Conservation (phyloP, 2,113 vertebrate genomes). For the Corynorhinus townsendii region DNA sequence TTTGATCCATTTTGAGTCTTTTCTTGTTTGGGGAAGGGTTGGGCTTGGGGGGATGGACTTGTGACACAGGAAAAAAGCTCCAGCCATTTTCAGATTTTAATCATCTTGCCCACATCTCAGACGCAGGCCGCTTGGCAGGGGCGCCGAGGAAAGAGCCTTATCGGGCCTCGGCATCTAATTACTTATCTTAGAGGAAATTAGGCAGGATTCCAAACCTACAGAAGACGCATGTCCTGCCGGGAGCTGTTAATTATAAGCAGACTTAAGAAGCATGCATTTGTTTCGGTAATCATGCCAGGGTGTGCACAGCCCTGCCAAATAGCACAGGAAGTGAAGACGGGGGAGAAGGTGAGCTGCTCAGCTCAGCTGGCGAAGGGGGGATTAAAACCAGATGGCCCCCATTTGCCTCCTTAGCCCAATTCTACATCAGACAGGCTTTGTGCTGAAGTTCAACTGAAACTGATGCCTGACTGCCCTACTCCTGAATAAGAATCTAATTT, state of each 20-base stretch:
- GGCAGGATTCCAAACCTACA: slow-evolving; percentile 60
- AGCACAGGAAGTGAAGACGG: background rate
- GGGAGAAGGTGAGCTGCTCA: slow-evolving; percentile 23
- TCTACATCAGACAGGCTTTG: slow-evolving; percentile 44
- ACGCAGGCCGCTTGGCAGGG: slow-evolving; percentile 33
- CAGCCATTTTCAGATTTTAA: slow-evolving; percentile 52
- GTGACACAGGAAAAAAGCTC: slow-evolving; percentile 26
- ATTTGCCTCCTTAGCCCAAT: slow-evolving; percentile 41
- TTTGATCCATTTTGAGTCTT: background rate
- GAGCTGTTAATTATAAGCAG: slow-evolving; percentile 67
- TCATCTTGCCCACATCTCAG: slow-evolving; percentile 46
- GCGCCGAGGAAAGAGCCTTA: slow-evolving; percentile 42
- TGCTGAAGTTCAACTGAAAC: slow-evolving; percentile 57
- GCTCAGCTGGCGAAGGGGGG: slow-evolving; percentile 27
- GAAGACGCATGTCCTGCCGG: slow-evolving; percentile 53
- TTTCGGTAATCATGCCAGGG: slow-evolving; percentile 59
- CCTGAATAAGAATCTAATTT: slow-evolving; percentile 22
- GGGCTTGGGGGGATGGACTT: background rate
- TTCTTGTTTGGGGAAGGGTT: background rate
- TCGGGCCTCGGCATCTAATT: slow-evolving; percentile 51
- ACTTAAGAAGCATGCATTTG: slow-evolving; percentile 62
- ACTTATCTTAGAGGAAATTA: slow-evolving; percentile 61
- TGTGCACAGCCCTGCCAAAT: background rate
- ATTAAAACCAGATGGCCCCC: slow-evolving; percentile 61
- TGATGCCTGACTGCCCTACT: background rate